phyloP scores from a whole-genome alignment of 2,113 vertebrate genomes.

The Oryzias melastigma region DNA sequence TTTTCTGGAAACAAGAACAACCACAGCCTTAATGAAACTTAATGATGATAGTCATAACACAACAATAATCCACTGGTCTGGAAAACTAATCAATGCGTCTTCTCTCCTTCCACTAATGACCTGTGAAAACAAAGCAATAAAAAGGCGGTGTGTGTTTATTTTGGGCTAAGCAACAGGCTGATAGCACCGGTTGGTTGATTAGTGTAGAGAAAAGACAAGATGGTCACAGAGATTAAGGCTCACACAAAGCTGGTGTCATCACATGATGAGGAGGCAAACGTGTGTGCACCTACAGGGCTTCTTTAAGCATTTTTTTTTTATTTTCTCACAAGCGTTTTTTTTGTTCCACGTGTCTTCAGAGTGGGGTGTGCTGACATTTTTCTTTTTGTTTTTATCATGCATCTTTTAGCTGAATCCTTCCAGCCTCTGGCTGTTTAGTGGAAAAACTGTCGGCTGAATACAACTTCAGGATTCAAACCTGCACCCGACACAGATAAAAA shows the following conservation, averaged over 20 bases:
- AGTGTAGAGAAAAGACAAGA: slow-evolving; percentile 60
- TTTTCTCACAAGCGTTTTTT: slow-evolving; percentile 35
- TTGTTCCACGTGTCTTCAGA: slow-evolving; percentile 32
- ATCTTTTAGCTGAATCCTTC: slow-evolving; percentile 42
- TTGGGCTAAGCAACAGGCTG: slow-evolving; percentile 75
- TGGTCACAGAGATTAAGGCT: slow-evolving; percentile 50
- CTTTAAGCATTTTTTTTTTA: slow-evolving; percentile 10
- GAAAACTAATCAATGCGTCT: slow-evolving; percentile 76
- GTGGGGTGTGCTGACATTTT: slow-evolving; percentile 42
- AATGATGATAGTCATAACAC: slow-evolving; percentile 77
- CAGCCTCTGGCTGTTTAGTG: slow-evolving; percentile 40
- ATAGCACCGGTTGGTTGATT: slow-evolving; percentile 73
- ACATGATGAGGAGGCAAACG: slow-evolving; percentile 29
- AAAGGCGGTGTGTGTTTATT: slow-evolving; percentile 76
- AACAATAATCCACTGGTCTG: slow-evolving; percentile 67
- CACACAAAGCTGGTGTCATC: slow-evolving; percentile 38
- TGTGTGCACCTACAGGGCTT: slow-evolving; percentile 18
- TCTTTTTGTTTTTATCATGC: slow-evolving; percentile 21
- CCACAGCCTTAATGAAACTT: slow-evolving; percentile 72
- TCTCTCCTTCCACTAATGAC: slow-evolving; percentile 71
- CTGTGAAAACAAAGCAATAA: slow-evolving; percentile 78
- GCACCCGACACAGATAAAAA: slow-evolving; percentile 21
- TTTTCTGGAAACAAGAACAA: slow-evolving; percentile 65
- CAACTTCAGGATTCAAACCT: slow-evolving; percentile 23
- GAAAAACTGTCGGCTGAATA: slow-evolving; percentile 32